A percentile compares a stretch with the other conserved stretches of the same genome.
Conservation (phyloP, 2,113 vertebrate genomes). For the Ailuropoda melanoleuca region DNA sequence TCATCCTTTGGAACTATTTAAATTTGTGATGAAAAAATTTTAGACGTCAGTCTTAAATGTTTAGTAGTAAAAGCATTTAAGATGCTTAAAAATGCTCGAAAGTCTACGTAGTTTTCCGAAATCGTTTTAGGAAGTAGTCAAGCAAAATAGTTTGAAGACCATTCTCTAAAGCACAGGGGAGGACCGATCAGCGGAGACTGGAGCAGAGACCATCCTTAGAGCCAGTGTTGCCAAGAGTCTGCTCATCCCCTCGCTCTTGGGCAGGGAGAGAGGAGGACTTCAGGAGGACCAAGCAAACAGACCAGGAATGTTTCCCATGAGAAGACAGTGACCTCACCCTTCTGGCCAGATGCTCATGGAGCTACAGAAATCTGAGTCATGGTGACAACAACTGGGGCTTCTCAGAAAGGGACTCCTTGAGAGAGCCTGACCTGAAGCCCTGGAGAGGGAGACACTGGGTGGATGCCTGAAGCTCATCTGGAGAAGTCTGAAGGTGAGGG, state of each 20-base stretch:
- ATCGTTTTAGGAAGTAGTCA: not conserved
- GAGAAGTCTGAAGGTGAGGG: not conserved
- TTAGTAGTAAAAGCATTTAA: not conserved
- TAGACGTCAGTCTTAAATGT: not conserved
- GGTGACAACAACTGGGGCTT: not conserved
- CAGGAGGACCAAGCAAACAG: accelerated
- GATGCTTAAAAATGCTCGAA: not conserved
- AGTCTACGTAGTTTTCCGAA: not conserved
- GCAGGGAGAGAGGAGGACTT: not conserved
- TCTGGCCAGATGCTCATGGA: not conserved
- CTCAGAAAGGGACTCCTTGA: not conserved
- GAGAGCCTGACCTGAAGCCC: not conserved
- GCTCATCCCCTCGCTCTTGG: not conserved
- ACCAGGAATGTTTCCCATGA: not conserved
- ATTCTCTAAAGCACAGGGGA: not conserved
- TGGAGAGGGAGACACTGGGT: accelerated
- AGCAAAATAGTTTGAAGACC: not conserved
- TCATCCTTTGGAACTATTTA: not conserved
- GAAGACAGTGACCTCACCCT: not conserved
- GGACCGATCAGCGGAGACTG: no score
- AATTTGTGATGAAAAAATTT: not conserved
- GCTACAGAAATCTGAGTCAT: not conserved
- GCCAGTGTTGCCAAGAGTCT: not conserved
- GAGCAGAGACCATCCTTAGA: not conserved
- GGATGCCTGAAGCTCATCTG: not conserved